phyloP scores from a whole-genome alignment of 2,797 vertebrate genomes.

The Rhinophrynus dorsalis region DNA sequence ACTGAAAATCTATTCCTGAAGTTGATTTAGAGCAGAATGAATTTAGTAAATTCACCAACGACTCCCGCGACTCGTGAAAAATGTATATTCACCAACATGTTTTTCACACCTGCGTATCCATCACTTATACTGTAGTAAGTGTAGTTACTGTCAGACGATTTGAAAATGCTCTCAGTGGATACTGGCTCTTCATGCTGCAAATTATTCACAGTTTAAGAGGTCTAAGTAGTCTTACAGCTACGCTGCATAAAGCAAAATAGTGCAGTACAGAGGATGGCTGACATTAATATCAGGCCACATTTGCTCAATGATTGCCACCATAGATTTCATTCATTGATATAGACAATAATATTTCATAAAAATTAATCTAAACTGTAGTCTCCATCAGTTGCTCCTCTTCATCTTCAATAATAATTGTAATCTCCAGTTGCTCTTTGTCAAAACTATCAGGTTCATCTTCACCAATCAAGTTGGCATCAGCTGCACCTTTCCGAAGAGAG shows the following conservation, averaged over 20 bases:
- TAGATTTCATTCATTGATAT: background rate
- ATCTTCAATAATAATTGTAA: slow-evolving; percentile 5
- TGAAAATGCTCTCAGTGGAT: too few species aligned
- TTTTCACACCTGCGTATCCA: too few species aligned
- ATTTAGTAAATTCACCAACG: too few species aligned
- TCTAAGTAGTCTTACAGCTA: background rate
- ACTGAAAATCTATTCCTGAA: too few species aligned
- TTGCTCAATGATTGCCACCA: too few species aligned
- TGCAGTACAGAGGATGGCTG: background rate
- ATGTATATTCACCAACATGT: too few species aligned
- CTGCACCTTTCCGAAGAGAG: background rate
- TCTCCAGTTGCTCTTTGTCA: slow-evolving; percentile 9
- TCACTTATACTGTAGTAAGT: too few species aligned
- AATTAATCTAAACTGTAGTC: slow-evolving; percentile 19
- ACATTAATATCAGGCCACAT: too few species aligned
- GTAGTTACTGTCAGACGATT: too few species aligned
- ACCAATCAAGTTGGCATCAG: background rate
- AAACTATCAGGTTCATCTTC: slow-evolving; percentile 37
- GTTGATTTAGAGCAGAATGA: too few species aligned
- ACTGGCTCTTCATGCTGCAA: background rate
- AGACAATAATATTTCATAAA: background rate
- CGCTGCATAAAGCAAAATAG: background rate
- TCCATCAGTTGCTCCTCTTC: background rate
- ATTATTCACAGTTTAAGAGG: slow-evolving; percentile 12
- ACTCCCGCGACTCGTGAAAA: too few species aligned